Evolutionary conservation across 2,113 vertebrate genomes (phyloP), one percentile per base, ranked within the genome.

Genomic region (Catharus bicknelli): DNA sequence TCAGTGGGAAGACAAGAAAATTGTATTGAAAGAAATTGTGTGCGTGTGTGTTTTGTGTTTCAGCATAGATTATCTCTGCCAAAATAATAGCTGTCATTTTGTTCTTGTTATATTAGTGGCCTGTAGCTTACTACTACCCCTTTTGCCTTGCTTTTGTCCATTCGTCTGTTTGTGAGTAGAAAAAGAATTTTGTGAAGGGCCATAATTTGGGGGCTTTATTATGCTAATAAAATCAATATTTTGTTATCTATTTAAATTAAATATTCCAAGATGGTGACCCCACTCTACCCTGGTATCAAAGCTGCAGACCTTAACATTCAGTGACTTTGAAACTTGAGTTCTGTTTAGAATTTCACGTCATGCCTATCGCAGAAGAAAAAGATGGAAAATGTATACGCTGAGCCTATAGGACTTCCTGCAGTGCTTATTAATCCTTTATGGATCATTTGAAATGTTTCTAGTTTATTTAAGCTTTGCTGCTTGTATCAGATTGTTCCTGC

Each of bases 401-500:
- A 97, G 97, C 97, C 97, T 98, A 98, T 98, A 97, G 98, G 97
- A 98, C 98, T 98, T 98, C 98, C 98, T 97, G 97, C 92, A 93
- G 98, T 97, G 98, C 97, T 98, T 98, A 98, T 98, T 98, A 98
- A 98, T 98, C 97, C 97, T 98, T 98, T 98, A 97, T 98, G 98
- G 98, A 98, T 98, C 98, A 98, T 98, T 98, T 98, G 97, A 98
- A 98, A 98, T 98, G 97, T 98, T 98, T 98, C 98, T 97, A 98
- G 97, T 98, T 98, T 98, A 98, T 98, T 98, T 98, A 98, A 98
- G 98, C 97, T 98, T 98, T 98, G 96, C 97, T 97, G 98, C 97
- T 97, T 98, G 98, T 97, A 98, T 98, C 98, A 98, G 97, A 98
- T 98, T 98, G 98, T 98, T 98, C 98, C 97, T 98, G 96, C n/a